These are phyloP conservation scores for Drosophila planitibia DNA, from an alignment of 2,888 invertebrate species.

Conservation along the genomic window DNA sequence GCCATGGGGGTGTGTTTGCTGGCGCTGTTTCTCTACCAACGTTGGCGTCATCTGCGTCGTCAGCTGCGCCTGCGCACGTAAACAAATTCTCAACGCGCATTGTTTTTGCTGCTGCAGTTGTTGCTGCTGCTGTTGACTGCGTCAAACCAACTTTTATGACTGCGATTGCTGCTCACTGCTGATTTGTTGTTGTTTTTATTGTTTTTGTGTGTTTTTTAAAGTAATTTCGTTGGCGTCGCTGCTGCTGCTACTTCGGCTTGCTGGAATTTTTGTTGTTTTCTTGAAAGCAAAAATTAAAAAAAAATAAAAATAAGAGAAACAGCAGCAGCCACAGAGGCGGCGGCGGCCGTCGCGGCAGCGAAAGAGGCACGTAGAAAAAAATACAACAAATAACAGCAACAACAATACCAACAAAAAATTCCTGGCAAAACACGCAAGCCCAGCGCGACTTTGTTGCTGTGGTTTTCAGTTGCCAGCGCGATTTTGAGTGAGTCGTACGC, in stretches of 20 bases:
- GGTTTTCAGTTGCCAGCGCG: conserved; percentile 85
- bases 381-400: conserved; percentile 28
- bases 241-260: conserved; percentile 19
- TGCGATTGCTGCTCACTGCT: conserved; percentile 14
- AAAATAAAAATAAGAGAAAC: conserved; percentile 40
- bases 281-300: conserved; percentile 75
- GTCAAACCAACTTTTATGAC: conserved; percentile 35
- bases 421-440: conserved; percentile 76
- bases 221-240: conserved; percentile 42
- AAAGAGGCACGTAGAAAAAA: conserved; percentile 50
- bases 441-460: conserved; percentile 78
- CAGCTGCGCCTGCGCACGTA: conserved; percentile 70
- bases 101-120: conserved; percentile 45
- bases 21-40: conserved; percentile 13
- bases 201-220: conserved; percentile 25
- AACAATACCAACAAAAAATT: conserved; percentile 58
- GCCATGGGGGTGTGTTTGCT: conserved; percentile 17
- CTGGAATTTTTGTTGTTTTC: conserved; percentile 57
- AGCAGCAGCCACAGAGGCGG: conserved; percentile 18
- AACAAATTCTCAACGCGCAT: conserved; percentile 76
- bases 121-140: conserved; percentile 8
- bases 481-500: conserved; percentile 84
- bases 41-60: conserved; percentile 8
- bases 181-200: conserved; percentile 11
- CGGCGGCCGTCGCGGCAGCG: conserved; percentile 33